Evolutionary conservation across 2,888 invertebrate species (phyloP), one percentile per base, ranked within the genome.

Genomic region (Drosophila pegasa): DNA sequence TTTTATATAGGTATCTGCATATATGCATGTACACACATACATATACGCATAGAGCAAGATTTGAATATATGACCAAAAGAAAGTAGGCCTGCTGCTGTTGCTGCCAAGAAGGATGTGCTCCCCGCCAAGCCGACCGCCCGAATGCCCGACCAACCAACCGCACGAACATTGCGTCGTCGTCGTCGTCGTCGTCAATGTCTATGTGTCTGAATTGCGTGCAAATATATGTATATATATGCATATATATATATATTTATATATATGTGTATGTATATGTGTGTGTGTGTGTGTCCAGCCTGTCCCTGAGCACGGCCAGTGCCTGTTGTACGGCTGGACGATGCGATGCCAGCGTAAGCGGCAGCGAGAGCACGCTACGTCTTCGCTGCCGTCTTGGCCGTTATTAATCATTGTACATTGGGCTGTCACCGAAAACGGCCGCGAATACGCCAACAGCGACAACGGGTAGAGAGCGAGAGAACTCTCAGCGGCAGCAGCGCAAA

Each of bases 361-460:
- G 72, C 66, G 80, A 68, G 66, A 78, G 75, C 79, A 78, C 64
- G 73, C 83, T 76, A 71, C 82, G 79, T 84, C 88, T 81, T 84
- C 85, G 79, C 85, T 69, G 78, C 80, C 81, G 77, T 87, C 84
- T 89, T 89, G 84, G 77, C 82, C 80, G 88, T 88, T 90, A 91
- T 91, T 91, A 91, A 91, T 91, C 92, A 91, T 91, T 91, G 91
- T 89, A 89, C 91, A 87, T 90, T 91, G 91, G 85, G 86, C 90
- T 91, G 92, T 91, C 91, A 89, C 86, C 85, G 89, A 86, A 90
- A 89, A 90, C 86, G 90, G 90, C 91, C 90, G 89, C 88, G 87
- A 88, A 90, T 81, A 78, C 71, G 78, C 73, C 63, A 66, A 68
- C 80, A 76, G 77, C 75, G 67, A 52, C 63, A 62, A 70, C 56